phyloP scores from a whole-genome alignment of 2,888 invertebrate species.

The Polydrusus pterygomalis region DNA sequence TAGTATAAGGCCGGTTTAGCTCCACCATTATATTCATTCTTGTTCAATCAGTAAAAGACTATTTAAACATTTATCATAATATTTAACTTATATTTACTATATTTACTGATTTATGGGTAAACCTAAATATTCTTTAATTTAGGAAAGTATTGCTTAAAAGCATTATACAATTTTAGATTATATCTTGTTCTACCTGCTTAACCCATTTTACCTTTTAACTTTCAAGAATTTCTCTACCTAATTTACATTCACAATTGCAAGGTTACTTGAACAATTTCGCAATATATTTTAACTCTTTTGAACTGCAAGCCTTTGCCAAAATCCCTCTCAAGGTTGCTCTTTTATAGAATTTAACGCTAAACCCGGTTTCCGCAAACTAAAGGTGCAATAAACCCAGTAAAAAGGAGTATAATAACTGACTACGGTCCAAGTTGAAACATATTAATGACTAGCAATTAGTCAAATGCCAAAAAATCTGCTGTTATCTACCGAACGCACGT shows the following conservation, averaged over 20 bases:
- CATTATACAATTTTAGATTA: too few relatives aligned
- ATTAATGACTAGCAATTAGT: slow-evolving; percentile 70
- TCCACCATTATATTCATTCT: too few relatives aligned
- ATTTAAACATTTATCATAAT: too few relatives aligned
- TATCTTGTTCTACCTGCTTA: slow-evolving; percentile 28
- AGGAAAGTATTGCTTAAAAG: too few relatives aligned
- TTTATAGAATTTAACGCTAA: slow-evolving; percentile 60
- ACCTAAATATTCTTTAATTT: too few relatives aligned
- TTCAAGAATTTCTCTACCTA: neutral
- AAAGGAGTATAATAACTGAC: slow-evolving; percentile 64
- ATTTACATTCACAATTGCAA: slow-evolving; percentile 49
- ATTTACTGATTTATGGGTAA: too few relatives aligned
- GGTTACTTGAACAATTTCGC: slow-evolving; percentile 53
- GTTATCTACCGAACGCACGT: slow-evolving; percentile 68
- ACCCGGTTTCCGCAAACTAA: slow-evolving; percentile 63
- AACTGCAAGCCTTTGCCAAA: slow-evolving; percentile 54
- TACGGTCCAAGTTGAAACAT: slow-evolving; percentile 67
- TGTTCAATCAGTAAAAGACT: too few relatives aligned
- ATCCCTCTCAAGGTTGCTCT: slow-evolving; percentile 60
- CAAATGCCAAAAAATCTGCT: slow-evolving; percentile 69
- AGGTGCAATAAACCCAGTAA: slow-evolving; percentile 63
- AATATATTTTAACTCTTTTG: slow-evolving; percentile 57
- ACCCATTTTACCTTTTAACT: neutral
- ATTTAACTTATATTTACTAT: too few relatives aligned
- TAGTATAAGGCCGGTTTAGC: too few relatives aligned